Conservation (phyloP, 1,140 invertebrate species). For the Calosoma granatense region DNA sequence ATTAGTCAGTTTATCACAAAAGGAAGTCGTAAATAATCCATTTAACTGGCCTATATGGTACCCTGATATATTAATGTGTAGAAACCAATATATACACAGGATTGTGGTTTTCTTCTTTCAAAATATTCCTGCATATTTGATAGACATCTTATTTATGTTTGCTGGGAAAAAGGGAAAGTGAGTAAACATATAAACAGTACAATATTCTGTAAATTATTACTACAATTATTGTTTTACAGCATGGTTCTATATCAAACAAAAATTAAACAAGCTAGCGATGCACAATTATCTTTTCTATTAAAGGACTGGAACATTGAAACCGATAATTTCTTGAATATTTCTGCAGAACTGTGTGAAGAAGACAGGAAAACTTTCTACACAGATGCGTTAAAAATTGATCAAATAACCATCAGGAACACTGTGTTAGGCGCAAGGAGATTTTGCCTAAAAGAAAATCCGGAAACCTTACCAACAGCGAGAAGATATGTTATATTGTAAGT, state of each 20-base stretch:
- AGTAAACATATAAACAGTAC: constrained; percentile 21
- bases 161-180: constrained; percentile 51
- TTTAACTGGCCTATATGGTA: constrained; percentile 51
- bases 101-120: constrained; percentile 47
- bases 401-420: background rate
- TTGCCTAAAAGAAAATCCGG: background rate
- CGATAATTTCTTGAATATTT: background rate
- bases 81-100: constrained; percentile 40
- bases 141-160: constrained; percentile 47
- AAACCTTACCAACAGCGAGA: background rate
- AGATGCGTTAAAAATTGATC: background rate
- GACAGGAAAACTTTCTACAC: background rate
- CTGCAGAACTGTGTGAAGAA: background rate
- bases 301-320: constrained; percentile 53
- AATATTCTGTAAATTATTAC: constrained; percentile 1
- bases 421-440: background rate
- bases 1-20: constrained; percentile 43
- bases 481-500: background rate
- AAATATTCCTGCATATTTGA: constrained; percentile 48
- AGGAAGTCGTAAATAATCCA: constrained; percentile 35
- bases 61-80: constrained; percentile 49
- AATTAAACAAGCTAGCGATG: constrained; percentile 39
- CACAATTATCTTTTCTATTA: constrained; percentile 62
- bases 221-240: constrained; percentile 30
- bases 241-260: constrained; percentile 42